Evolutionary conservation across 2,113 vertebrate species (phyloP), one percentile per base, ranked within the genome.

Genomic region (Sminthopsis crassicaudata): DNA sequence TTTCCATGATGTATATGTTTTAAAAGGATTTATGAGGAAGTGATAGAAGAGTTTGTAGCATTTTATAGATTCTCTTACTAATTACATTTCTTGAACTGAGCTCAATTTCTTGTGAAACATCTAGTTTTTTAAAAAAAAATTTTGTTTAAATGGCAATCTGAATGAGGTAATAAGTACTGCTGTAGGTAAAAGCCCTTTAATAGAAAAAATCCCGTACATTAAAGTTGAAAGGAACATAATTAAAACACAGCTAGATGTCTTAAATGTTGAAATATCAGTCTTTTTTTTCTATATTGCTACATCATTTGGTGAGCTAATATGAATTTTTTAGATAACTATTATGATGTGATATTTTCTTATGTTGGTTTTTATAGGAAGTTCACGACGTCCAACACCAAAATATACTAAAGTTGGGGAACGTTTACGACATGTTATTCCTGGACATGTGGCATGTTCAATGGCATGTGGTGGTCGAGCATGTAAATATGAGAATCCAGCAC

Each of bases 391-490:
- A 0, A 99, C 99, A 30, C 99, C 99, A 51, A 99, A 99, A 97
- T 99, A 99, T 97, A 99, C 99, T 0, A 99, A 99, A 98, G 99
- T 99, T 55, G 99, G 99, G 12, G 99, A 99, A 97, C 99, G 98
- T 24, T 98, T 99, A 95, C 99, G 99, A 52, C 99, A 99, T 46
- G 99, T 99, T 91, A 99, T 99, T 95, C 99, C 99, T 0, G 99
- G 99, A 14, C 99, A 99, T 97, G 98, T 99, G 99, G 99, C 99
- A 95, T 99, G 99, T 97, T 99, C 99, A 26, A 99, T 99, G 99
- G 99, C 99, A 0, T 99, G 99, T 50, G 99, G 99, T 0, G 99
- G 99, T 10, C 99, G 98, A 55, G 99, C 99, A 0, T 99, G 99
- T 98, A 99, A 99, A 98, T 99, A 99, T 0, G 99, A 99, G 97